A percentile compares a stretch with the other conserved stretches of the same genome.
Conservation (phyloP, 1,140 invertebrate species). For the Temnothorax curvispinosus region DNA sequence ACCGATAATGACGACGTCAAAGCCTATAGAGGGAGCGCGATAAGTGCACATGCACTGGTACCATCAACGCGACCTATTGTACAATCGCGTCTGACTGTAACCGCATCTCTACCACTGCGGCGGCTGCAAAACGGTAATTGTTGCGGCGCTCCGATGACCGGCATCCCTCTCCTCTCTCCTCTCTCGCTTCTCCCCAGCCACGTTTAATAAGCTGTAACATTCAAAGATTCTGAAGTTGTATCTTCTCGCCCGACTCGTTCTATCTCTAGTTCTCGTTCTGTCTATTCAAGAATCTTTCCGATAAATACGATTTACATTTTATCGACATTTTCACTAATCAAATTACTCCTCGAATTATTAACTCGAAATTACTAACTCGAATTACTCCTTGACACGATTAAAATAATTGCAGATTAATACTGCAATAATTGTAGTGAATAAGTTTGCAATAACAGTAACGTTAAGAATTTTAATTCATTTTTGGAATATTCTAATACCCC, state of each 20-base stretch:
- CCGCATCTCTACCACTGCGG: conserved; percentile 44
- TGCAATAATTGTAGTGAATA: neutral
- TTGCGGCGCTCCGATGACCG: neutral
- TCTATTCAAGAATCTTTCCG: neutral
- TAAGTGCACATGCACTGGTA: conserved; percentile 3
- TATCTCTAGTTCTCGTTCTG: neutral
- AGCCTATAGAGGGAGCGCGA: conserved; percentile 1
- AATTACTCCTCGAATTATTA: too few relatives aligned
- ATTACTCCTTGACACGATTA: conserved; percentile 38
- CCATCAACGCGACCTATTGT: conserved; percentile 30
- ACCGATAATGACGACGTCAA: conserved; percentile 8
- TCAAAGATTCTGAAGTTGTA: conserved; percentile 3
- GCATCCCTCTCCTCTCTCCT: neutral
- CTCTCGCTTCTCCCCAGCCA: neutral
- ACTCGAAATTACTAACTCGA: conserved; percentile 6
- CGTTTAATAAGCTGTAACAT: conserved; percentile 15
- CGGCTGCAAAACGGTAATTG: conserved; percentile 39
- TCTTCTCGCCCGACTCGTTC: neutral
- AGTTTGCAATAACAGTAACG: neutral
- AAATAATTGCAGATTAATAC: conserved; percentile 20
- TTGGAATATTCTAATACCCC: neutral
- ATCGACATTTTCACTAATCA: neutral
- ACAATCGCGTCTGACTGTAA: conserved; percentile 51
- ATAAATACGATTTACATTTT: neutral
- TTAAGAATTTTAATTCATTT: neutral